Percentiles rank a stretch among this genome's conserved stretches.
Conservation (phyloP, 2,888 invertebrate species). For the Platycnemis pennipes region DNA sequence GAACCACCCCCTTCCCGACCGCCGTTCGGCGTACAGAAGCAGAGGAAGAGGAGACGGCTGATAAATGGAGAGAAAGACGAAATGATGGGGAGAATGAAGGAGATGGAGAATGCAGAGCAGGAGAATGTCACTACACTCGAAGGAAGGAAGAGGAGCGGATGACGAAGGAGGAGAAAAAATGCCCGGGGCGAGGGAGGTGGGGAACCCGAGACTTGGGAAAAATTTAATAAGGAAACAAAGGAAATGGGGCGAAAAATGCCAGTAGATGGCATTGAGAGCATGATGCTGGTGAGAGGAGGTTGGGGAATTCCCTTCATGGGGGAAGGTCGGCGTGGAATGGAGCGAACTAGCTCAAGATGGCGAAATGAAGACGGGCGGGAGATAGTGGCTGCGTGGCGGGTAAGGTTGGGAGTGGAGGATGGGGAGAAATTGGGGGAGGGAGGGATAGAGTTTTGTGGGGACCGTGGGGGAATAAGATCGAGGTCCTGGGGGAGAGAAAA, state of each 20-base stretch:
- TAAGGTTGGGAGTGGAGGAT: not conserved
- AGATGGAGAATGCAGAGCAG: no score
- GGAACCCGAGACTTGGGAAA: not conserved
- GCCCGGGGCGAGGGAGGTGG: not conserved
- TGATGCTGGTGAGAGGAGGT: not conserved
- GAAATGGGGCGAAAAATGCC: constrained; percentile 26
- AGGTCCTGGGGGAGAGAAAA: not conserved
- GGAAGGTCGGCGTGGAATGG: not conserved
- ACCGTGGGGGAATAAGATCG: not conserved
- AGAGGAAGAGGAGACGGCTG: not conserved
- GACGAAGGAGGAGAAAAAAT: not conserved
- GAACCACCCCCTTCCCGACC: no score
- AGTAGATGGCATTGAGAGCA: not conserved
- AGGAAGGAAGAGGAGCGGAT: not conserved
- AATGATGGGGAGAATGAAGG: not conserved
- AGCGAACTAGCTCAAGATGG: not conserved
- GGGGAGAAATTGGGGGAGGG: not conserved
- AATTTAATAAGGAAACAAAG: constrained; percentile 14
- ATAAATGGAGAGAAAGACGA: not conserved
- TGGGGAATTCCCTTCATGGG: not conserved
- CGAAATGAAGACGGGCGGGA: not conserved
- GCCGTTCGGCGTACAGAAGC: no score
- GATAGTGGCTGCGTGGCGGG: not conserved
- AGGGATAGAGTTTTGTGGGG: not conserved
- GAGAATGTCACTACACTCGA: not conserved